Evolutionary conservation across 2,113 vertebrate genomes (phyloP).

Genomic region (Myotis brandtii): DNA sequence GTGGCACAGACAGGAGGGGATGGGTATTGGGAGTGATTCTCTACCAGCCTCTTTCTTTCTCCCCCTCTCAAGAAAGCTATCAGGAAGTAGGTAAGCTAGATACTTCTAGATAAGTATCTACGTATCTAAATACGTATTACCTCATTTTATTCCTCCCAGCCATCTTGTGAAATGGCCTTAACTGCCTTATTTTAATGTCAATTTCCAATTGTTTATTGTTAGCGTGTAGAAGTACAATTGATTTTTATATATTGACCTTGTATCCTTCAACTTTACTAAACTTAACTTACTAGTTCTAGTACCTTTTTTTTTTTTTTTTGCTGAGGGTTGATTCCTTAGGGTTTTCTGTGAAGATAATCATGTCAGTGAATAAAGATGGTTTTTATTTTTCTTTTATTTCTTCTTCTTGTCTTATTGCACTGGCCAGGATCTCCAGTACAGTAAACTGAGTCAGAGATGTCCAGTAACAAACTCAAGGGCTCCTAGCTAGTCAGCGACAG

Average conservation of each 20-base stretch:
- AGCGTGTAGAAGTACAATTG: neutral
- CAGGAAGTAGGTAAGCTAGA: neutral
- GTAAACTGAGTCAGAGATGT: neutral
- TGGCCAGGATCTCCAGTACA: neutral
- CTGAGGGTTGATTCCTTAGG: neutral
- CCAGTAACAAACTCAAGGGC: neutral
- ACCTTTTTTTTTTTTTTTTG: neutral
- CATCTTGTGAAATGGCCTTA: conserved; percentile 3
- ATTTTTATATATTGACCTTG: conserved; percentile 13
- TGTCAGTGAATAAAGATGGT: neutral
- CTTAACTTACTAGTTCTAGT: neutral
- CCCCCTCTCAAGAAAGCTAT: neutral
- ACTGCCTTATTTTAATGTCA: conserved; percentile 36
- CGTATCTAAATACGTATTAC: neutral
- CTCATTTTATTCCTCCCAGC: conserved; percentile 7
- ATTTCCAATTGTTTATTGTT: neutral
- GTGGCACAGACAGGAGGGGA: neutral
- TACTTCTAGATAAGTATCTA: neutral
- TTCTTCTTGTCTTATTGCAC: conserved; percentile 43
- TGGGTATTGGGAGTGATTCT: neutral
- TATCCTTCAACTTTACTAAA: conserved; percentile 6
- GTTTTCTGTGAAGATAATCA: conserved; percentile 33
- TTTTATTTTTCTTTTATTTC: conserved; percentile 29
- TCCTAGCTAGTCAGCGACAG: neutral
- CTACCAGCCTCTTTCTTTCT: neutral